Conservation (phyloP, 2,797 vertebrate species). For the Muscicapa comitata region DNA sequence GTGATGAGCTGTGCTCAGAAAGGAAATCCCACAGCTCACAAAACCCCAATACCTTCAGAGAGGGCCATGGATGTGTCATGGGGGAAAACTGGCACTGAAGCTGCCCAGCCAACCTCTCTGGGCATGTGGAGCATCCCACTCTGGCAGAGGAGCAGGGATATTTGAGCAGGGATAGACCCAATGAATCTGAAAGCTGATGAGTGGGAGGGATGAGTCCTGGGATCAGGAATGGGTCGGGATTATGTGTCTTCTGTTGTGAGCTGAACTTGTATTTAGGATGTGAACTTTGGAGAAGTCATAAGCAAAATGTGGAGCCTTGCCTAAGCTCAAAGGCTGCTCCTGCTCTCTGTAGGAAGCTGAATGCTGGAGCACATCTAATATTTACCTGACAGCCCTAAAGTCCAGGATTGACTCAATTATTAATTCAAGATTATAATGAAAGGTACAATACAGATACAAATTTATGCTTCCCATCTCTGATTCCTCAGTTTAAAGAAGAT, state of each 20-base stretch:
- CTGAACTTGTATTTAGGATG: background rate
- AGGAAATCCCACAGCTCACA: slow-evolving; percentile 24
- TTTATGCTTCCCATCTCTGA: background rate
- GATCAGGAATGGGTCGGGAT: background rate
- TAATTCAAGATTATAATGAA: background rate
- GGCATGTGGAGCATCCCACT: background rate
- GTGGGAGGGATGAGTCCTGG: background rate
- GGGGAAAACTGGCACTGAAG: background rate
- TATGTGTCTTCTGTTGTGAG: background rate
- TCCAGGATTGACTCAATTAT: background rate
- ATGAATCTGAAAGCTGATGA: background rate
- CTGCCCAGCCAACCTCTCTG: background rate
- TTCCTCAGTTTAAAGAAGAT: background rate
- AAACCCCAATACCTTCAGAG: background rate
- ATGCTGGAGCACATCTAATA: background rate
- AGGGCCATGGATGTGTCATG: background rate
- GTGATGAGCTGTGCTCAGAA: background rate
- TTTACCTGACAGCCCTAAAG: background rate
- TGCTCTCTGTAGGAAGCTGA: background rate
- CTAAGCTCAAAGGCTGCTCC: background rate
- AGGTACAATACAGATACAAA: background rate
- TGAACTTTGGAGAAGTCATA: background rate
- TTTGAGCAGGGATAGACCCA: background rate
- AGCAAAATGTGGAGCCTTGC: background rate
- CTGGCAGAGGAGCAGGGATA: background rate